A percentile compares a stretch with the other conserved stretches of the same genome.
These are phyloP conservation scores for Acleris laterana DNA, from an alignment of 2,888 invertebrate species.

Conservation along the genomic window DNA sequence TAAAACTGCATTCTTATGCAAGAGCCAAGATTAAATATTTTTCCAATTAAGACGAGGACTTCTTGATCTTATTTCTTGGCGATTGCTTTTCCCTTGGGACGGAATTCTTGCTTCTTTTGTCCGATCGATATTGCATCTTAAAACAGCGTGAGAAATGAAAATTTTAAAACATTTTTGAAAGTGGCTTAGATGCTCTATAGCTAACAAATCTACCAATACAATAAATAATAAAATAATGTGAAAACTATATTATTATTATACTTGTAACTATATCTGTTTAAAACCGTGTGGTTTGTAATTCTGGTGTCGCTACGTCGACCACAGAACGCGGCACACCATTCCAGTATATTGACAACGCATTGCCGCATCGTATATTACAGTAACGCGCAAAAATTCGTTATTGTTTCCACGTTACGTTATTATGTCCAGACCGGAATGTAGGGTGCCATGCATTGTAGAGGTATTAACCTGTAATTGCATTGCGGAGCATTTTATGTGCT, in stretches of 20 bases:
- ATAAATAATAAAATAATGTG: background rate
- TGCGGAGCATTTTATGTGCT: background rate
- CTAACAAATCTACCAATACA: background rate
- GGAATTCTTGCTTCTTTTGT: conserved; percentile 2
- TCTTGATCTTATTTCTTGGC: conserved; percentile 32
- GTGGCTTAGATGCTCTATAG: background rate
- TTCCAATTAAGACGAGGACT: conserved; percentile 31
- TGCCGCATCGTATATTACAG: conserved; percentile 63
- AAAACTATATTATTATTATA: too few species aligned
- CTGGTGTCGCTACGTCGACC: conserved; percentile 42
- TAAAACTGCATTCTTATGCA: conserved; percentile 27
- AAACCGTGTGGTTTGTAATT: conserved; percentile 47
- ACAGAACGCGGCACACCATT: conserved; percentile 42
- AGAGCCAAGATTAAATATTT: conserved; percentile 32
- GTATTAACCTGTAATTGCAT: conserved; percentile 1
- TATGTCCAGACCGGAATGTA: conserved; percentile 35
- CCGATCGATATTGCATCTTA: conserved; percentile 1
- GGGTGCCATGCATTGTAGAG: conserved; percentile 11
- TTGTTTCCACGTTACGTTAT: conserved; percentile 35
- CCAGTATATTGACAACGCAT: conserved; percentile 64
- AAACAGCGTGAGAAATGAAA: background rate
- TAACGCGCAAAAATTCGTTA: conserved; percentile 53
- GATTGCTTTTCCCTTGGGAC: conserved; percentile 24
- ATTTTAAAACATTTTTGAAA: background rate
- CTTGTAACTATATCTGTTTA: too few species aligned